Percentiles rank a stretch among this genome's conserved stretches.
Conservation (phyloP, 2,797 vertebrate species). For the Catamblyrhynchus diadema region DNA sequence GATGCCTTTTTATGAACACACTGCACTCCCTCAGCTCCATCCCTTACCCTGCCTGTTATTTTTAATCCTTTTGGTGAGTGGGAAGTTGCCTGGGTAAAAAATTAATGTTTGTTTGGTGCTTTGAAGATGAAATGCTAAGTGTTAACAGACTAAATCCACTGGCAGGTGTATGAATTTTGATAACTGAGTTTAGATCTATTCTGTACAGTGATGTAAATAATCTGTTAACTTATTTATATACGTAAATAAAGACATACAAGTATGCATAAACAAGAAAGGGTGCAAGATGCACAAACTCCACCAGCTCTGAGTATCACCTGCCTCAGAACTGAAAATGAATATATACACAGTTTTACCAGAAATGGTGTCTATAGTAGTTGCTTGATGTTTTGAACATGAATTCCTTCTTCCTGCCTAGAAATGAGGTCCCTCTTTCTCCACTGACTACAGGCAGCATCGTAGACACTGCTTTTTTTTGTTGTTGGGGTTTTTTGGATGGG, state of each 20-base stretch:
- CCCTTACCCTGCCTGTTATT: neutral
- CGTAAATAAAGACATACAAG: neutral
- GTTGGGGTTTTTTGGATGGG: neutral
- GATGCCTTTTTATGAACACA: neutral
- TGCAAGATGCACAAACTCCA: neutral
- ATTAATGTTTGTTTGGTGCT: neutral
- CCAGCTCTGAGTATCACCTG: neutral
- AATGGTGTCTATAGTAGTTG: neutral
- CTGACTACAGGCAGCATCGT: neutral
- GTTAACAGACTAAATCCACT: neutral
- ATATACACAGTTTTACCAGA: neutral
- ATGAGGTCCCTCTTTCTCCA: neutral
- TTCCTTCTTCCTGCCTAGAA: neutral
- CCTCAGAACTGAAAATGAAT: neutral
- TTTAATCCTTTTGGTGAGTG: neutral
- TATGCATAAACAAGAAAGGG: neutral
- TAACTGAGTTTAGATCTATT: neutral
- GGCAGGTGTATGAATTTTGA: neutral
- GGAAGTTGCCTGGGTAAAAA: conserved; percentile 2
- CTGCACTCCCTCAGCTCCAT: neutral
- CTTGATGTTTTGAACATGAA: neutral
- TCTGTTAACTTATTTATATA: conserved; percentile 37
- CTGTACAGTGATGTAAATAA: conserved; percentile 36
- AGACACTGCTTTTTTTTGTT: neutral
- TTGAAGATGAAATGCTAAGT: neutral